These are phyloP conservation scores for Trisateles emortualis DNA, from an alignment of 2,888 invertebrate species.

Conservation along the genomic window DNA sequence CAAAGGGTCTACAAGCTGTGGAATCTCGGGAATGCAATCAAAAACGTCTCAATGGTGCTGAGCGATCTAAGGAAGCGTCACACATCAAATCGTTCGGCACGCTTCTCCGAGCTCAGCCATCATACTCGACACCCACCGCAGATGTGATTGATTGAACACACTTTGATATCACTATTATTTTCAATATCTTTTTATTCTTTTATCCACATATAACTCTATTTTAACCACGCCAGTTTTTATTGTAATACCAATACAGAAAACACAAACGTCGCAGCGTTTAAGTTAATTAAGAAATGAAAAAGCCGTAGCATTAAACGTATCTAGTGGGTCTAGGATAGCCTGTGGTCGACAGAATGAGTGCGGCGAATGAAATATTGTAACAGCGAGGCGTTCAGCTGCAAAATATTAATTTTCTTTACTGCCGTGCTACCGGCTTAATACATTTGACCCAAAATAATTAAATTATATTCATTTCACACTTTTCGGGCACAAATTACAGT, in stretches of 20 bases:
- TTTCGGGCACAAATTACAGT: constrained; percentile 37
- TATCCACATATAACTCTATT: neutral
- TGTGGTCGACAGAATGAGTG: constrained; percentile 39
- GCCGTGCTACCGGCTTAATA: constrained; percentile 37
- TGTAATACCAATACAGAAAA: neutral
- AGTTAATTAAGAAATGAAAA: constrained; percentile 23
- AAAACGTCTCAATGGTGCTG: constrained; percentile 53
- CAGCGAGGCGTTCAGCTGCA: constrained; percentile 42
- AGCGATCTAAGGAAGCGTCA: constrained; percentile 49
- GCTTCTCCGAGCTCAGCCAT: constrained; percentile 22
- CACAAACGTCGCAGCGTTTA: constrained; percentile 14
- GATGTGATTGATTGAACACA: constrained; percentile 42
- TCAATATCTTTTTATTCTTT: constrained; percentile 16
- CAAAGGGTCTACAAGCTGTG: constrained; percentile 47
- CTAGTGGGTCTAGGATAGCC: constrained; percentile 27
- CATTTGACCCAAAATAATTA: constrained; percentile 46
- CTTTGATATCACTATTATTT: constrained; percentile 25
- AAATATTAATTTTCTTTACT: constrained; percentile 48
- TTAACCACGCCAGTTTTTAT: neutral
- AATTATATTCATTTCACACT: constrained; percentile 46
- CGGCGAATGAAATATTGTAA: constrained; percentile 40
- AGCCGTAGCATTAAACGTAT: constrained; percentile 21
- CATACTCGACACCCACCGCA: constrained; percentile 31
- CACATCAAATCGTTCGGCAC: constrained; percentile 53
- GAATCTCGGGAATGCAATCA: constrained; percentile 58